Evolutionary conservation across 2,797 vertebrate genomes (phyloP).

Genomic region (Leptodactylus fallax): DNA sequence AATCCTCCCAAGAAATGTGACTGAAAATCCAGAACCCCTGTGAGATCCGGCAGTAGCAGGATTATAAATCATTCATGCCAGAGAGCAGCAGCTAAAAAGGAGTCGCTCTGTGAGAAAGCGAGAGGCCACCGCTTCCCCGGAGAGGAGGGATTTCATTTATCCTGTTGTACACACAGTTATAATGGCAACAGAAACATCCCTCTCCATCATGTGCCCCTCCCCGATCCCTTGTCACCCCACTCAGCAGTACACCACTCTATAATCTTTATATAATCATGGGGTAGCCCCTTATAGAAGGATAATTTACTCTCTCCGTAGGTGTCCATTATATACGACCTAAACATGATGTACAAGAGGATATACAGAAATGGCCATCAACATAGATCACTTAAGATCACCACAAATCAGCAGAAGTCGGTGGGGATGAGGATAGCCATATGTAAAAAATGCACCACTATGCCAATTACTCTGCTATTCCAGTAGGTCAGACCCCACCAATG

Average conservation of each 20-base stretch:
- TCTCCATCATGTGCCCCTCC: neutral
- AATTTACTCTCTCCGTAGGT: neutral
- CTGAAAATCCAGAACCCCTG: constrained; percentile 31
- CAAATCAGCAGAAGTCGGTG: too few species aligned
- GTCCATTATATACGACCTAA: neutral
- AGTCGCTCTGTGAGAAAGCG: constrained; percentile 12
- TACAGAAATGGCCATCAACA: neutral
- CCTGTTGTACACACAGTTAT: constrained; percentile 39
- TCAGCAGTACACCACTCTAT: neutral
- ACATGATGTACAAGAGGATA: neutral
- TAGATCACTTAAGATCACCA: neutral
- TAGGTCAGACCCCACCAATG: neutral
- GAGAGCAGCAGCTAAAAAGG: constrained; percentile 28
- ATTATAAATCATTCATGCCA: constrained; percentile 60
- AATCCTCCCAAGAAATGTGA: constrained; percentile 23
- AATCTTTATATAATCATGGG: neutral
- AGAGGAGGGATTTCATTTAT: constrained; percentile 51
- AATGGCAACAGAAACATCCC: constrained; percentile 17
- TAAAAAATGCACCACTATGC: too few species aligned
- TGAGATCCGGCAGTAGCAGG: neutral
- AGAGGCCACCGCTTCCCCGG: constrained; percentile 21
- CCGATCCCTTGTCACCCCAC: neutral
- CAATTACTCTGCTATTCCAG: neutral
- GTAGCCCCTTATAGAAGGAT: neutral
- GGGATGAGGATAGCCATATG: too few species aligned